Base-by-base conservation (phyloP, 53 echinoderm and acorn worm genomes). In the Glandiceps talaboti region DNA sequence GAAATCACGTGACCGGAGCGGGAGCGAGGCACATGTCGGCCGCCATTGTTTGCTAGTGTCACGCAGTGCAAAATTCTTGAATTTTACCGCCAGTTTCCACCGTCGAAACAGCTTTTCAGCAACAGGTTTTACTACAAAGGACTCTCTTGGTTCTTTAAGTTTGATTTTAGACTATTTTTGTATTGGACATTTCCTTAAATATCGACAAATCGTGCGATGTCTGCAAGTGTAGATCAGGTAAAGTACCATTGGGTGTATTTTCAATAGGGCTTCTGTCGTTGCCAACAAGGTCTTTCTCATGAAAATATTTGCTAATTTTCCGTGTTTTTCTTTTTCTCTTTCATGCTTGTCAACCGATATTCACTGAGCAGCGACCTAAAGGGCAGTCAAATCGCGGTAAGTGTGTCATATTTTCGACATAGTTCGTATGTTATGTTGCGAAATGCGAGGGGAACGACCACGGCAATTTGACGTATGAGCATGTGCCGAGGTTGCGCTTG, bases 1-100 rank as follows among this genome's bases (percentile, higher is more conserved):
- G 83, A 79, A 83, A 76, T 29, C 29, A 74, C 64, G 64, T 45
- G 78, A 75, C 76, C 73, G 31, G 75, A 79, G 87, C 87, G 87
- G 87, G 79, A 87, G 75, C 87, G 87, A 87, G 87, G 87, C 87
- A 75, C 78, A 79, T 28, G 79, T 73, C 76, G 45, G 32, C 75
- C 84, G 80, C 84, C 79, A 74, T 74, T 84, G 80, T 75, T 74
- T 74, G 33, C 73, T 27, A 32, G 76, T 76, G 76, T 76, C 76
- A 76, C 76, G 83, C 76, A 31, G 32, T 30, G 77, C 28, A 29
- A 77, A 77, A 73, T 30, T 73, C 30, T 29, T 14, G 64, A 77
- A 12, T 74, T 81, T 76, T 30, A 74, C 75, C 78, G 79, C 33
- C 6, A 12, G 33, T 10, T 32, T 32, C 31, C 32, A 72, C 25